A percentile compares a stretch with the other conserved stretches of the same genome.
Conservation (phyloP, 2,888 invertebrate genomes). For the Tetranychus piercei region DNA sequence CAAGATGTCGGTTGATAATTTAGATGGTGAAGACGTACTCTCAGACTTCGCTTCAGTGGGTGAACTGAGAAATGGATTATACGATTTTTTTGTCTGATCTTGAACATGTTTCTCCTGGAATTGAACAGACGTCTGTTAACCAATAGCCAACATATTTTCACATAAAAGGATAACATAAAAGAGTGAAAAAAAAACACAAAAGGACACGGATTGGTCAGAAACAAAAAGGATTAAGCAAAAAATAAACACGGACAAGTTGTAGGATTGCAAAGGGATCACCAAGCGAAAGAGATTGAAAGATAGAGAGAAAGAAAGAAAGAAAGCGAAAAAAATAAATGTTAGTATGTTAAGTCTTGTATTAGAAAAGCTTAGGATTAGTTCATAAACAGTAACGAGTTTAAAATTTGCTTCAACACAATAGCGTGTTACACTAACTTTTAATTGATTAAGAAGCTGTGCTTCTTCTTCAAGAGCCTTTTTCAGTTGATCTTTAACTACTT, state of each 20-base stretch:
- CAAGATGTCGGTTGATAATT: slow-evolving; percentile 11
- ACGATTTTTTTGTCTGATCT: slow-evolving; percentile 14
- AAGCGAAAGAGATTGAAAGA: background rate
- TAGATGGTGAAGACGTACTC: background rate
- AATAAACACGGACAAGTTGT: slow-evolving; percentile 7
- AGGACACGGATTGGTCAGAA: background rate
- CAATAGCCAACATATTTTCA: background rate
- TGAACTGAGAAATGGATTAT: slow-evolving; percentile 20
- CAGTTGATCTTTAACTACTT: slow-evolving; percentile 13
- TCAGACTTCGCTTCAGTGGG: slow-evolving; percentile 8
- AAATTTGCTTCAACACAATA: background rate
- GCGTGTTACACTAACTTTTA: slow-evolving; percentile 48
- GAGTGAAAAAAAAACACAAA: slow-evolving; percentile 13
- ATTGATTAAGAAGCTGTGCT: slow-evolving; percentile 82
- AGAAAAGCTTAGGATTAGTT: background rate
- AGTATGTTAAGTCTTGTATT: background rate
- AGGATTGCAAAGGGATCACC: background rate
- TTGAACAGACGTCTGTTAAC: slow-evolving; percentile 9
- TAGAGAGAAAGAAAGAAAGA: slow-evolving; percentile 2
- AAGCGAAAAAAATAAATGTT: background rate
- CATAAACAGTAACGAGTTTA: background rate
- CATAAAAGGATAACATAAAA: background rate
- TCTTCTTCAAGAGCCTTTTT: slow-evolving; percentile 58
- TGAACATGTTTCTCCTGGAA: slow-evolving; percentile 18
- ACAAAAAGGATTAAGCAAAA: slow-evolving; percentile 7